These are phyloP conservation scores for Ursus arctos DNA, from an alignment of 2,113 vertebrate species.

Conservation along the genomic window DNA sequence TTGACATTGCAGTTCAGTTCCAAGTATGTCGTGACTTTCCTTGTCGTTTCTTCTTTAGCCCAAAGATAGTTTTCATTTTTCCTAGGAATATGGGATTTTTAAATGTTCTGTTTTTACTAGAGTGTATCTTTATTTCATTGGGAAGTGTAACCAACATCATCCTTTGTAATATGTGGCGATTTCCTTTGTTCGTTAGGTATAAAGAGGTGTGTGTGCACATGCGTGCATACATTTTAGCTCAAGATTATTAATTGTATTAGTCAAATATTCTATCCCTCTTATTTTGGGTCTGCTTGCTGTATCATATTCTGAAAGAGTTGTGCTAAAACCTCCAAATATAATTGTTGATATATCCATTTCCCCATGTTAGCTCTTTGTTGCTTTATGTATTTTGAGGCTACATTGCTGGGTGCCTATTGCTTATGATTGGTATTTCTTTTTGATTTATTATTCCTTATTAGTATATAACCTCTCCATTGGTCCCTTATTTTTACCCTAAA, in stretches of 20 bases:
- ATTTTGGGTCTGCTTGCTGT: neutral
- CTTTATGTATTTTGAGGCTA: neutral
- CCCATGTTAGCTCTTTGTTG: neutral
- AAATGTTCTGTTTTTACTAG: neutral
- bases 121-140: neutral
- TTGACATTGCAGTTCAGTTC: neutral
- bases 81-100: neutral
- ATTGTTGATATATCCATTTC: neutral
- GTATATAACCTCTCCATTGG: neutral
- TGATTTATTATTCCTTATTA: constrained; percentile 1
- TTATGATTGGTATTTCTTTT: neutral
- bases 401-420: neutral
- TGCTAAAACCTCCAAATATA: neutral
- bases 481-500: neutral
- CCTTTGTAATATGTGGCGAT: neutral
- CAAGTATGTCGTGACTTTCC: constrained; percentile 21
- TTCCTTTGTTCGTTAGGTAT: constrained; percentile 3
- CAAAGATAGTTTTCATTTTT: neutral
- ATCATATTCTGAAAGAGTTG: neutral
- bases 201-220: neutral
- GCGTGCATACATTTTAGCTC: neutral
- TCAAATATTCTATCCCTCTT: neutral
- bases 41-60: neutral
- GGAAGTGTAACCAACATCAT: neutral
- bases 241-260: constrained; percentile 11